Percentiles rank a stretch among this genome's conserved stretches.
Evolutionary conservation across 2,113 vertebrate species (phyloP).

Genomic region (Cyprinodon tularosa): DNA sequence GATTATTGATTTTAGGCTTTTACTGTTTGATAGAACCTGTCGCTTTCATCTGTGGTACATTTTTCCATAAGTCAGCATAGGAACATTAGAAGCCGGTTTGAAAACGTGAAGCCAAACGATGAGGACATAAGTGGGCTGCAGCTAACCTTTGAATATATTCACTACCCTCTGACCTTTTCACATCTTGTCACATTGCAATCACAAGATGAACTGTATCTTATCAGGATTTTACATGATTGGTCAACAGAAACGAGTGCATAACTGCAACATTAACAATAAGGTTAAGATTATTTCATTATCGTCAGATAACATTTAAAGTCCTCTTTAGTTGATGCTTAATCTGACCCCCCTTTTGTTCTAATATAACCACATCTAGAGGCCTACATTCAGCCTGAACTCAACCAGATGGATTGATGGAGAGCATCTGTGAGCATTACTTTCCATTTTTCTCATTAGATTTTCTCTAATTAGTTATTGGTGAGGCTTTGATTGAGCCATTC

Average conservation of each 20-base stretch:
- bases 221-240: neutral
- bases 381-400: no score
- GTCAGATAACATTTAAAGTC: no score
- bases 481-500: no score
- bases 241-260: neutral
- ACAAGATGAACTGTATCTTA: neutral
- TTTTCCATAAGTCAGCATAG: neutral
- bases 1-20: neutral
- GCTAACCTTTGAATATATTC: neutral
- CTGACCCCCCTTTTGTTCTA: no score
- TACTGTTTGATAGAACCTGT: neutral
- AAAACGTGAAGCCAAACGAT: neutral
- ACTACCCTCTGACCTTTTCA: neutral
- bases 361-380: no score
- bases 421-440: no score
- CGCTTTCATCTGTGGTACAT: neutral
- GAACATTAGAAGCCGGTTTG: neutral
- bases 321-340: no score
- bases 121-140: neutral
- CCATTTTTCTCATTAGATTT: no score
- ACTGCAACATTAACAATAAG: no score
- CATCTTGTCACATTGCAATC: neutral
- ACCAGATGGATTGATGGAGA: no score
- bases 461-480: no score
- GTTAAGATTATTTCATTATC: no score